Conservation (phyloP, 2,888 invertebrate genomes). For the Oscheius sp. region DNA sequence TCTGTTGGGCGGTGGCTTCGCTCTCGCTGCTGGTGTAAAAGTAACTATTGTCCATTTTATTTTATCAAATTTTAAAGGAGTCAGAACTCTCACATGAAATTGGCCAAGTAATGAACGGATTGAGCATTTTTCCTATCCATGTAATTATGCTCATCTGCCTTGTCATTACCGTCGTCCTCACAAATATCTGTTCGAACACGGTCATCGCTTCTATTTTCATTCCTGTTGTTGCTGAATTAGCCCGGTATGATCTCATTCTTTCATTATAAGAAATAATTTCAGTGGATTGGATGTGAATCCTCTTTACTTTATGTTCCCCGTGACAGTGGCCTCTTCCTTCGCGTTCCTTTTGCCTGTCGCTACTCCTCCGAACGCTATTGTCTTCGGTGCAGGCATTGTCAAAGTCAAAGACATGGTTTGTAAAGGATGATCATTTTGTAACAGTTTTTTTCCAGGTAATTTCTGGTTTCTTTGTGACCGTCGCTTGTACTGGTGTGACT, state of each 20-base stretch:
- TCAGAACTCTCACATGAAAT: constrained; percentile 85
- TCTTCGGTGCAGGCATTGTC: constrained; percentile 57
- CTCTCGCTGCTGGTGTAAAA: constrained; percentile 67
- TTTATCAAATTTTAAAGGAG: constrained; percentile 58
- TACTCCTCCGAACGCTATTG: constrained; percentile 89
- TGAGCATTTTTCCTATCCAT: constrained; percentile 80
- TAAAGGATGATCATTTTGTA: not conserved
- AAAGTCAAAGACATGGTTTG: constrained; percentile 61
- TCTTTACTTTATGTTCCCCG: constrained; percentile 74
- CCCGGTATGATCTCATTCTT: constrained; percentile 38
- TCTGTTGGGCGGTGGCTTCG: constrained; percentile 70
- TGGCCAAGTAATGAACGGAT: constrained; percentile 81
- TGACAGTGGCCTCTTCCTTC: constrained; percentile 73
- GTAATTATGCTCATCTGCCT: constrained; percentile 84
- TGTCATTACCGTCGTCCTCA: constrained; percentile 84
- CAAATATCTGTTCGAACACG: constrained; percentile 90
- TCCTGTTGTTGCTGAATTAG: constrained; percentile 78
- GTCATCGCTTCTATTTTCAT: constrained; percentile 86
- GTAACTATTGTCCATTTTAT: constrained; percentile 16
- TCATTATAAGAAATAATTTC: constrained; percentile 26
- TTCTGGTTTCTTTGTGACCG: constrained; percentile 52
- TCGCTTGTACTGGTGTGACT: constrained; percentile 51
- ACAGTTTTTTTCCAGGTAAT: constrained; percentile 39
- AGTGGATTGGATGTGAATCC: constrained; percentile 69
- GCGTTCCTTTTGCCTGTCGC: constrained; percentile 81